Base-by-base conservation (phyloP, 2,113 vertebrate species). In the Equus przewalskii region DNA sequence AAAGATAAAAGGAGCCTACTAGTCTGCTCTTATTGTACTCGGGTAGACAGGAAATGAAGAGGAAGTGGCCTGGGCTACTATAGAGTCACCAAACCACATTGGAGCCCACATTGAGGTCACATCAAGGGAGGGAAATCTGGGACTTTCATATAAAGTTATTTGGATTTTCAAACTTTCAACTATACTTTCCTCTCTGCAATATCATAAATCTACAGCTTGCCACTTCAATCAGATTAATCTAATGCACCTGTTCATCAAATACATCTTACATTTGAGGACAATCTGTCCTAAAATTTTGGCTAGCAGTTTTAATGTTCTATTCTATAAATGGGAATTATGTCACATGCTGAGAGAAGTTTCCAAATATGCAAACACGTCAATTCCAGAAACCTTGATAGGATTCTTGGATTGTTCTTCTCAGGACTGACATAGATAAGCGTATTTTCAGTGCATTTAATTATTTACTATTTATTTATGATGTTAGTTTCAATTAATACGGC, bases 291-390 rank as follows among this genome's bases (percentile, higher is more conserved):
- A 36, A 84, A 58, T 69, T 65, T 87, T 91, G 87, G 56, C 91
- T 60, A 89, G n/a, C 22, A 75, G 76, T 67, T 91, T 80, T 60
- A 94, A 67, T 3, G 11, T 73, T 86, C 54, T 60, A 69, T 89
- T 96, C 75, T 85, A 62, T 93, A 90, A 90, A 93, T 58, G 30
- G 54, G 93, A 65, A 87, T 87, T 65, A 95, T 78, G 75, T 90
- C 90, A 95, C 60, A 70, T 58, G 54, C 21, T 75, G 46, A 94
- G 18, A 19, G 49, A 88, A 64, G 41, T 69, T 96, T 95, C 56
- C 70, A 91, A 95, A 84, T 94, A 94, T 15, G 19, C 51, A 75
- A 95, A 87, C 76, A 95, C 21, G 0, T 84, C 76, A 79, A 62
- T 94, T 95, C 87, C 56, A 73, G 65, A 91, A 91, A 94, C 7